Percentiles rank a stretch among this genome's conserved stretches.
Conservation (phyloP, 2,113 vertebrate species). For the Ploceus nigricollis region DNA sequence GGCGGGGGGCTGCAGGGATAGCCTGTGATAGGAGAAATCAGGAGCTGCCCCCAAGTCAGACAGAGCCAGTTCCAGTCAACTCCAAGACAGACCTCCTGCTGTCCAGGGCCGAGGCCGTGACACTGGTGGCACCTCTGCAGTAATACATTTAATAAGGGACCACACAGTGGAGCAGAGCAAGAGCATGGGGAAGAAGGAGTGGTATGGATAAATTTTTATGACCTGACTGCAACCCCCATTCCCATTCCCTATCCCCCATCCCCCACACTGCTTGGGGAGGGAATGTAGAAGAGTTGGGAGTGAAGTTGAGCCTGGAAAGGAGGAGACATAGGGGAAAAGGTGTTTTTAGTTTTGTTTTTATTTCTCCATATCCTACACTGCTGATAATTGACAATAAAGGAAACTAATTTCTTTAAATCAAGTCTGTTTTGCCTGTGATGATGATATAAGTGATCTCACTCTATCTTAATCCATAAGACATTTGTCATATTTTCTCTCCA, state of each 20-base stretch:
- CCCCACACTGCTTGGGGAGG: accelerated
- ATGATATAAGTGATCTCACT: neutral
- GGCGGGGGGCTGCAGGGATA: neutral
- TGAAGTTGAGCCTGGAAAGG: neutral
- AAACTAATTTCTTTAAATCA: neutral
- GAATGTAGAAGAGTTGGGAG: neutral
- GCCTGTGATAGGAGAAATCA: neutral
- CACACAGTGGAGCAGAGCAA: neutral
- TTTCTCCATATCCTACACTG: neutral
- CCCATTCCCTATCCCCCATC: accelerated
- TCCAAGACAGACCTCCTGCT: accelerated
- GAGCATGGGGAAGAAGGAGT: neutral
- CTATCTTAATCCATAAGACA: neutral
- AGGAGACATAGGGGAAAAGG: accelerated
- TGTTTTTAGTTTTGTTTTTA: neutral
- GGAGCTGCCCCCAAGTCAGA: neutral
- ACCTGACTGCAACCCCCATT: neutral
- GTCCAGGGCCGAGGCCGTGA: neutral
- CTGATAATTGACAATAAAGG: neutral
- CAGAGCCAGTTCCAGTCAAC: accelerated
- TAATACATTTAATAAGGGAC: neutral
- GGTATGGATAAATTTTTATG: neutral
- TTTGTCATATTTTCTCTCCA: neutral
- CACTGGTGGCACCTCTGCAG: accelerated
- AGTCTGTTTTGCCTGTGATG: neutral